Base-by-base conservation (phyloP, 1,140 invertebrate species). In the Trissolcus basalis region DNA sequence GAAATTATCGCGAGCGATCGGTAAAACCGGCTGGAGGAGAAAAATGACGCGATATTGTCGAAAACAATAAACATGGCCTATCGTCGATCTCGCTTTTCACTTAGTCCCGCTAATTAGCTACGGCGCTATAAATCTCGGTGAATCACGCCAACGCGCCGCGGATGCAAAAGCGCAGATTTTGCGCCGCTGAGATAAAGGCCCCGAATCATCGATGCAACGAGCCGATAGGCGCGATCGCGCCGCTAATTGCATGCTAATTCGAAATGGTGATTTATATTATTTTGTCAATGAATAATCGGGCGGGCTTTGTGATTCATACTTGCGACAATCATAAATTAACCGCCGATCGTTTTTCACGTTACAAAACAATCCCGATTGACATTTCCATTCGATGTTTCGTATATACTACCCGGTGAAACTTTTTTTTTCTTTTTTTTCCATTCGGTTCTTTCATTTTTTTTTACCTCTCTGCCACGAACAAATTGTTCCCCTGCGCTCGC, bases 201-300 rank as follows among this genome's bases (percentile, higher is more conserved):
- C 61, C 27, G 68, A 77, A 72, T 71, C 45, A 54, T 61, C 67
- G 56, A 71, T 68, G 61, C 60, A 27, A 69, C 32, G 7, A 45
- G 56, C 49, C 39, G 49, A 67, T 59, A 27, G 19, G 19, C 6
- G 19, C 19, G 19, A 27, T 27, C 19, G 19, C 35, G 45, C 49
- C 63, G 41, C 75, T 78, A 78, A 78, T 78, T 78, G 54, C 65
- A 78, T 69, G 64, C 60, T 78, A 72, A 72, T 73, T 39, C 15
- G 44, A 36, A 58, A 55, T 55, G 49, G 64, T 73, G 60, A 78
- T 72, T 78, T 72, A 72, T 59, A 48, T 55, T 27, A 70, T 73
- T 53, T 13, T 44, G 67, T 43, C 50, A 41, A 58, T 71, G 68
- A 77, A 68, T 68, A 71, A 68, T 63, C 58, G 12, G 19, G 33